A percentile compares a stretch with the other conserved stretches of the same genome.
These are phyloP conservation scores for Calameuta filiformis DNA, from an alignment of 2,888 invertebrate species.

Conservation along the genomic window DNA sequence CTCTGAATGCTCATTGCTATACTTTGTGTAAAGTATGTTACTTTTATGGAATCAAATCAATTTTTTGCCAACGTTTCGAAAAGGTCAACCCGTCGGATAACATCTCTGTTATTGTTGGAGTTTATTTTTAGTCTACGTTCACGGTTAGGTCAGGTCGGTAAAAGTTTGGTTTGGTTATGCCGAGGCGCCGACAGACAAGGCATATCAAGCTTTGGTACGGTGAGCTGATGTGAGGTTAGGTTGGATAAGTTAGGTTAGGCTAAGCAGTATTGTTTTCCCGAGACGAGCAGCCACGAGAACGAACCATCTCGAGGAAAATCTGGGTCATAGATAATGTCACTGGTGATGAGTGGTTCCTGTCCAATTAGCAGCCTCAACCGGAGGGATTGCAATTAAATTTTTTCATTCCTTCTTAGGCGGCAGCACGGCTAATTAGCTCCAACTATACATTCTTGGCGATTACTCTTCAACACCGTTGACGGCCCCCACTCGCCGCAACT, in stretches of 20 bases:
- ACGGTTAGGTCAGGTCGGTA: not conserved
- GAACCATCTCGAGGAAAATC: constrained; percentile 11
- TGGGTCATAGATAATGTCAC: constrained; percentile 33
- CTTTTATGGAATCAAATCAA: not conserved
- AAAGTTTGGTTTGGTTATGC: not conserved
- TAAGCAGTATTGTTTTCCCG: constrained; percentile 9
- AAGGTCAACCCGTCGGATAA: not conserved
- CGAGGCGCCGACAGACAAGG: not conserved
- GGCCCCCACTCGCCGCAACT: not conserved
- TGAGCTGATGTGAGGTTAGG: not conserved
- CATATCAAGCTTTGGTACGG: not conserved
- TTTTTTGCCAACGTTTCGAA: not conserved
- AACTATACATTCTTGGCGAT: constrained; percentile 28
- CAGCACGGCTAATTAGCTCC: constrained; percentile 30
- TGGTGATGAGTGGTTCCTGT: constrained; percentile 28
- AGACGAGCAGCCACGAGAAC: constrained; percentile 10
- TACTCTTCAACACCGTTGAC: constrained; percentile 4
- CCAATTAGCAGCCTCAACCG: constrained; percentile 38
- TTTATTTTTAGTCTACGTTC: not conserved
- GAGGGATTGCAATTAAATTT: constrained; percentile 33
- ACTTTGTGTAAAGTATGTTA: not conserved
- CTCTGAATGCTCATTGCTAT: not conserved
- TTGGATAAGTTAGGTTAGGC: not conserved
- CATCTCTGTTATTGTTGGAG: not conserved
- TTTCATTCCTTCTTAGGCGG: constrained; percentile 25